phyloP scores from a whole-genome alignment of 2,797 vertebrate genomes.

The Lepus oiostolus region DNA sequence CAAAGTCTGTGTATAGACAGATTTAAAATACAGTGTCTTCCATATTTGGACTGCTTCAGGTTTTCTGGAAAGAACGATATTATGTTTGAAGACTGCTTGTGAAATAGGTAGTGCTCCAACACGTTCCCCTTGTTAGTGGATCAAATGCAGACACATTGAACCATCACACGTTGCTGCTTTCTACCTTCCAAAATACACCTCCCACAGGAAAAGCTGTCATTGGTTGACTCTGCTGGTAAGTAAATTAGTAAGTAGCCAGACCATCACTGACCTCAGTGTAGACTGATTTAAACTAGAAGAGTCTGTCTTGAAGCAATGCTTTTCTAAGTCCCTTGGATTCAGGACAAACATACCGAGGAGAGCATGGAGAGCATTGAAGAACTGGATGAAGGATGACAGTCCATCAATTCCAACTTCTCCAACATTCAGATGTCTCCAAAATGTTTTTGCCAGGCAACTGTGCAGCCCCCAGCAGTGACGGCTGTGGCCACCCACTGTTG shows the following conservation, averaged over 20 bases:
- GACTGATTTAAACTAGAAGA: not conserved
- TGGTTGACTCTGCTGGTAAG: not conserved
- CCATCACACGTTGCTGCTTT: not conserved
- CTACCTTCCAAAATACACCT: constrained; percentile 28
- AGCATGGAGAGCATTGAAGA: not conserved
- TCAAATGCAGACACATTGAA: not conserved
- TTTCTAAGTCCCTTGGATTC: not conserved
- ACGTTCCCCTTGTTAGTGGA: not conserved
- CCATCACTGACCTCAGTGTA: not conserved
- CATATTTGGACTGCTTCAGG: not conserved
- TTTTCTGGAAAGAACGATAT: constrained; percentile 32
- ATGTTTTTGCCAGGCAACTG: not conserved
- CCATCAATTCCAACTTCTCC: not conserved
- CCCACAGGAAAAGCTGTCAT: not conserved
- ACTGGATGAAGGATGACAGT: not conserved
- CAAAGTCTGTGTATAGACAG: not conserved
- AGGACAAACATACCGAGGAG: not conserved
- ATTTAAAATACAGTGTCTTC: constrained; percentile 22
- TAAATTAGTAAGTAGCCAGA: constrained; percentile 50
- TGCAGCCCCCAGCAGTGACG: not conserved
- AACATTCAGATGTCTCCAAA: not conserved
- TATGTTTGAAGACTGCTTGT: not conserved
- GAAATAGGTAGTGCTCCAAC: not conserved
- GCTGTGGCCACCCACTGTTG: not conserved
- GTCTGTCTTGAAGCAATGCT: constrained; percentile 11